Conservation (phyloP, 1,140 invertebrate genomes). For the Tenebrio molitor region DNA sequence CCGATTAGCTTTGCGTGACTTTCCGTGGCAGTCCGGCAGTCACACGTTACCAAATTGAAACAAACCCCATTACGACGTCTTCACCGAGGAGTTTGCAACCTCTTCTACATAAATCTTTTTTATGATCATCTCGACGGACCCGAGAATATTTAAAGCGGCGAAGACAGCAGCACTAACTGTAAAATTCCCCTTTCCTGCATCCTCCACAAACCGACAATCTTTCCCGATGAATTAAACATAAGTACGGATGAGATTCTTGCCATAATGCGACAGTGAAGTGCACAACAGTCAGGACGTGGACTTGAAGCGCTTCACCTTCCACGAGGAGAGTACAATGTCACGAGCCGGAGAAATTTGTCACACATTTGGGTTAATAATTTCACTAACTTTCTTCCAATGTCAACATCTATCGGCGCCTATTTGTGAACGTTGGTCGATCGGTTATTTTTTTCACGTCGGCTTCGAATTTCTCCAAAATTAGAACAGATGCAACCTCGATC, state of each 20-base stretch:
- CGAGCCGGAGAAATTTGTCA: slow-evolving; percentile 25
- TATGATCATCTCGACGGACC: too few species aligned
- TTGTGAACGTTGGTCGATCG: background rate
- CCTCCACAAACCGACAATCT: background rate
- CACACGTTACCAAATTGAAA: too few species aligned
- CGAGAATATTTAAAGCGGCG: too few species aligned
- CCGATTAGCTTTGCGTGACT: too few species aligned
- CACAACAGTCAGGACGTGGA: background rate
- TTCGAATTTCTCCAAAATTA: slow-evolving; percentile 3
- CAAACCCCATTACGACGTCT: too few species aligned
- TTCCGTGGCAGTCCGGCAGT: too few species aligned
- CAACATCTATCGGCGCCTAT: slow-evolving; percentile 7
- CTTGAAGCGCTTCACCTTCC: slow-evolving; percentile 1
- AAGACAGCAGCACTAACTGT: background rate
- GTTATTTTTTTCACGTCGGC: background rate
- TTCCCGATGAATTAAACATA: slow-evolving; percentile 21
- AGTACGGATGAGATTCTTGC: background rate
- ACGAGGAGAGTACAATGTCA: background rate
- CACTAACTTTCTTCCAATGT: slow-evolving; percentile 33
- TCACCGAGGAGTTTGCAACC: too few species aligned
- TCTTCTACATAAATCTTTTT: too few species aligned
- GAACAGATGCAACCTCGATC: background rate
- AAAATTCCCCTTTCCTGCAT: slow-evolving; percentile 3
- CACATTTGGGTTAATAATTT: slow-evolving; percentile 29
- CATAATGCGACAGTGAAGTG: slow-evolving; percentile 15